Evolutionary conservation across 1,140 invertebrate species (phyloP).

Genomic region (Hyles vespertilio): DNA sequence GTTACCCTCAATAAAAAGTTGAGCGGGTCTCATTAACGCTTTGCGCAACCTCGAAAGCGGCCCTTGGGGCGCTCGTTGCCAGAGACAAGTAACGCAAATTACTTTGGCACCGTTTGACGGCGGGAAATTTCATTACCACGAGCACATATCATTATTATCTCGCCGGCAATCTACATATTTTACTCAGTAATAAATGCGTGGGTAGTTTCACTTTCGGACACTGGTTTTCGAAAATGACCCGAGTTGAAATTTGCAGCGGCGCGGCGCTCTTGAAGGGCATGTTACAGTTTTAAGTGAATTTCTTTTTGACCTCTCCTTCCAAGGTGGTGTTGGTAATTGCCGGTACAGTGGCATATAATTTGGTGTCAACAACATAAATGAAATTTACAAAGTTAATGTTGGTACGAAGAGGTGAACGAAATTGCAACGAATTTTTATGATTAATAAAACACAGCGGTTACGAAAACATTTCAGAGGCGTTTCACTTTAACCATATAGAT

Average conservation of each 20-base stretch:
- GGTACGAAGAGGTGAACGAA: not conserved
- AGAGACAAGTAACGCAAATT: conserved; percentile 73
- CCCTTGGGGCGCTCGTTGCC: conserved; percentile 63
- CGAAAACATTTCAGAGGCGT: not conserved
- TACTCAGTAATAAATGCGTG: conserved; percentile 69
- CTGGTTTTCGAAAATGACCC: conserved; percentile 74
- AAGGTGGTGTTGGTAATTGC: conserved; percentile 68
- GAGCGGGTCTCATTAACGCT: conserved; percentile 58
- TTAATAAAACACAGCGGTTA: not conserved
- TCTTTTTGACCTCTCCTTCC: conserved; percentile 73
- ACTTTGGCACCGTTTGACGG: conserved; percentile 75
- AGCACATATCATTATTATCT: conserved; percentile 76
- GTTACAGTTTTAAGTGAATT: conserved; percentile 74
- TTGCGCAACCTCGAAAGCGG: conserved; percentile 71
- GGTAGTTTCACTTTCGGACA: conserved; percentile 72
- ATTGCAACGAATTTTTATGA: not conserved
- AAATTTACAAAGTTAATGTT: conserved; percentile 49
- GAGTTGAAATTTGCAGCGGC: conserved; percentile 55
- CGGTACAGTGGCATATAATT: conserved; percentile 59
- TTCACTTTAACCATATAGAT: no score
- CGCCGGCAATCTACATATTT: conserved; percentile 73
- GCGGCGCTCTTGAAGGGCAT: conserved; percentile 60
- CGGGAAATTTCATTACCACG: conserved; percentile 74
- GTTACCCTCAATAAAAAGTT: conserved; percentile 51
- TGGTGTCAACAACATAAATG: conserved; percentile 66